Percentiles rank a stretch among this genome's conserved stretches.
phyloP scores from a whole-genome alignment of 2,888 invertebrate genomes.

The Ennomos quercinarius region DNA sequence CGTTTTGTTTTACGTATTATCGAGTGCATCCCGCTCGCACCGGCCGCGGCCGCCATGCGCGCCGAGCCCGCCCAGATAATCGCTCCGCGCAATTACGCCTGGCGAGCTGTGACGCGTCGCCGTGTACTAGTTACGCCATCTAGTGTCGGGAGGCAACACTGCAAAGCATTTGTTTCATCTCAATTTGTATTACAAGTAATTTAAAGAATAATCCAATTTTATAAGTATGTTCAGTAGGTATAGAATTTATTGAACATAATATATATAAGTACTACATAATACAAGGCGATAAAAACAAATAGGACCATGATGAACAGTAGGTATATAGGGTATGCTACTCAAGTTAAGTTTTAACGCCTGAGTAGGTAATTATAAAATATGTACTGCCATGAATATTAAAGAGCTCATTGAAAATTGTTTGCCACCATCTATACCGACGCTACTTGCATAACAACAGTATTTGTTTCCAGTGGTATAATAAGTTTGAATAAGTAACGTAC shows the following conservation, averaged over 20 bases:
- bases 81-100: slow-evolving; percentile 80
- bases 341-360: no score
- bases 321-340: no score
- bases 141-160: slow-evolving; percentile 66
- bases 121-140: slow-evolving; percentile 66
- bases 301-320: no score
- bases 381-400: no score
- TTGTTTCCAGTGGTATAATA: no score
- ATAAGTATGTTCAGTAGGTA: neutral
- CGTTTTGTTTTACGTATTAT: slow-evolving; percentile 86
- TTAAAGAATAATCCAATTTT: no score
- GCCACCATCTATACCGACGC: no score
- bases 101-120: slow-evolving; percentile 50
- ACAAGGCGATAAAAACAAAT: neutral
- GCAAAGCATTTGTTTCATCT: neutral
- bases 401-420: no score
- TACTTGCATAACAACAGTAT: no score
- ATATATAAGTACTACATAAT: neutral
- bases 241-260: neutral
- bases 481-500: no score
- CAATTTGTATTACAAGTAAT: neutral
- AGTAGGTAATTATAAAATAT: no score
- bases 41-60: slow-evolving; percentile 77
- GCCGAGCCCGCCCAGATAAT: slow-evolving; percentile 84
- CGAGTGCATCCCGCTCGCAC: slow-evolving; percentile 86